phyloP scores from a whole-genome alignment of 2,888 invertebrate species.

The Meteorus colon region DNA sequence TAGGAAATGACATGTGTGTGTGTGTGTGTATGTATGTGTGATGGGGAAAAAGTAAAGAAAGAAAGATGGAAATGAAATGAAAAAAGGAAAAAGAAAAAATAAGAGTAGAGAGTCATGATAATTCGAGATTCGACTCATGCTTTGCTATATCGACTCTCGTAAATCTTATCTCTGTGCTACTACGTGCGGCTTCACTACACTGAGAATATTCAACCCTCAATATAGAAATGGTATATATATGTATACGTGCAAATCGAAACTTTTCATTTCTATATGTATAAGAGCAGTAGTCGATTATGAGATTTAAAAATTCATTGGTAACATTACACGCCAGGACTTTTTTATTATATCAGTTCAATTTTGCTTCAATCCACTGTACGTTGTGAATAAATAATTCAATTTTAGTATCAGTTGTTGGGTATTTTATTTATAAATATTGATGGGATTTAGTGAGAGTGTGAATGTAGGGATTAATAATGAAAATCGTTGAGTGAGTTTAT shows the following conservation, averaged over 20 bases:
- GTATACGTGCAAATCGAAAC: constrained; percentile 33
- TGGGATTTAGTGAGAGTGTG: too few relatives aligned
- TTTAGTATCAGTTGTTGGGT: neutral
- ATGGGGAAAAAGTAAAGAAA: neutral
- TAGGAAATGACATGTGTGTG: neutral
- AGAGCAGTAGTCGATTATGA: constrained; percentile 28
- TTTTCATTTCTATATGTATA: neutral
- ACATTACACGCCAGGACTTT: neutral
- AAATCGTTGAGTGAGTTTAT: too few relatives aligned
- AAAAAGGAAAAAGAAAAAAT: neutral
- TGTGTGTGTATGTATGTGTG: neutral
- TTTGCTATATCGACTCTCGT: constrained; percentile 51
- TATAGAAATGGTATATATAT: constrained; percentile 12
- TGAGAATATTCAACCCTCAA: constrained; percentile 34
- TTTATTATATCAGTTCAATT: constrained; percentile 5
- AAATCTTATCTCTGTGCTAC: constrained; percentile 53
- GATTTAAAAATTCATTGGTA: constrained; percentile 34
- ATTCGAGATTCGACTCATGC: constrained; percentile 54
- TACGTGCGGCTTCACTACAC: constrained; percentile 43
- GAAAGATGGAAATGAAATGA: neutral
- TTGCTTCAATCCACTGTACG: neutral
- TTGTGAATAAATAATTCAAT: neutral
- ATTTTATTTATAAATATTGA: neutral
- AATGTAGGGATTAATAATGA: too few relatives aligned
- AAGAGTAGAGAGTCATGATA: constrained; percentile 44